phyloP scores from a whole-genome alignment of 2,888 invertebrate genomes.

The Dicranocentrus wangi region DNA sequence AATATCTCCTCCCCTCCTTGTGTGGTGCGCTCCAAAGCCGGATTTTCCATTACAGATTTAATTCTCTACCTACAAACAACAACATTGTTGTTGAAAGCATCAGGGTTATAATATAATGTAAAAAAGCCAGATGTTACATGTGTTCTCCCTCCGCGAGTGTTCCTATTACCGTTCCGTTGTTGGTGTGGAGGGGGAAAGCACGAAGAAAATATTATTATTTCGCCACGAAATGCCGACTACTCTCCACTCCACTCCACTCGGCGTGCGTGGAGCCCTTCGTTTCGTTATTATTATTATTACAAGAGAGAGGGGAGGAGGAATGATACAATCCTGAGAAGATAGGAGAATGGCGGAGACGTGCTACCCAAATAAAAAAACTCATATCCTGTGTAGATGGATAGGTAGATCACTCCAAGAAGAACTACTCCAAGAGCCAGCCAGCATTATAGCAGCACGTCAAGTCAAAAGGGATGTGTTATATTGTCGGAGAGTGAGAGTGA shows the following conservation, averaged over 20 bases:
- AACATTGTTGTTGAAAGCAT: too few species aligned
- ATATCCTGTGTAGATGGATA: neutral
- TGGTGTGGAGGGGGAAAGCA: neutral
- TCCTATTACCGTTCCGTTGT: neutral
- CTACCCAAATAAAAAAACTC: too few species aligned
- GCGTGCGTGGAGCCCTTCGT: too few species aligned
- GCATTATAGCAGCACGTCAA: neutral
- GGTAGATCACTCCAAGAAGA: neutral
- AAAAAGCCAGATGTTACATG: constrained; percentile 5
- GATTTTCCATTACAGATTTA: constrained; percentile 16
- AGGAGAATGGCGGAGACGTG: too few species aligned
- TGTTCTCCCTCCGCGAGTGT: neutral
- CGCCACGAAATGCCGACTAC: too few species aligned
- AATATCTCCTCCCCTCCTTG: neutral
- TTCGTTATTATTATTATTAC: too few species aligned
- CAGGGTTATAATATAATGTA: too few species aligned
- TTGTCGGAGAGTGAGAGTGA: neutral
- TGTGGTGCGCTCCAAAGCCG: neutral
- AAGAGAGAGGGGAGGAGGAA: too few species aligned
- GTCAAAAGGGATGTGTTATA: neutral
- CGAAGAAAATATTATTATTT: too few species aligned
- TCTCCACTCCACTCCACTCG: too few species aligned
- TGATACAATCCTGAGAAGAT: neutral
- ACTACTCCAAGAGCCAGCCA: neutral
- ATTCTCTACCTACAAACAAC: neutral